Conservation (phyloP, 2,797 vertebrate species). For the Petrocephalus schoutedeni region DNA sequence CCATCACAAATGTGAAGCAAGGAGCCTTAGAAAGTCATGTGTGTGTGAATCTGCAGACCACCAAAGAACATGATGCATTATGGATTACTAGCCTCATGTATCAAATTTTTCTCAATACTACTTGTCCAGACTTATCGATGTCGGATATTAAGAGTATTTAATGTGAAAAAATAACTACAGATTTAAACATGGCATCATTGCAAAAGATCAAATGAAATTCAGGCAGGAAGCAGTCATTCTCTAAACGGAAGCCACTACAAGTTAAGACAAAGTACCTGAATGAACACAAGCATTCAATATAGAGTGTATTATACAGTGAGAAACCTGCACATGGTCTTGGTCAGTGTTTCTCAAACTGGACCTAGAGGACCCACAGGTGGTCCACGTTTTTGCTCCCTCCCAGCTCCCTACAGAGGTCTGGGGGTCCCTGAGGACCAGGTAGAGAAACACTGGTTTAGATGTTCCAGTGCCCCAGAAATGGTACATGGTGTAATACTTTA, state of each 20-base stretch:
- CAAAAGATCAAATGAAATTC: not conserved
- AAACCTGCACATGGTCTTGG: not conserved
- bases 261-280: not conserved
- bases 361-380: not conserved
- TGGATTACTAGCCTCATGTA: not conserved
- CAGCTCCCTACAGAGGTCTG: not conserved
- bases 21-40: constrained; percentile 26
- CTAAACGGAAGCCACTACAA: not conserved
- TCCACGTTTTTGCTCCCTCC: not conserved
- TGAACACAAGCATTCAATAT: not conserved
- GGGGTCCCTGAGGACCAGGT: too few relatives aligned
- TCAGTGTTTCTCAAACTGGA: not conserved
- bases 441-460: too few relatives aligned
- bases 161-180: not conserved
- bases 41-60: not conserved
- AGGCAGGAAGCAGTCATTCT: not conserved
- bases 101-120: not conserved
- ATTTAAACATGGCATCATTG: not conserved
- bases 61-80: not conserved
- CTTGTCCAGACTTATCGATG: not conserved
- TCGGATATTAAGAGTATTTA: not conserved
- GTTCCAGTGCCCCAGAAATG: not conserved
- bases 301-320: not conserved
- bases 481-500: not conserved
- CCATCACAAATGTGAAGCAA: not conserved